phyloP scores from a whole-genome alignment of 2,113 vertebrate genomes.

The Lampris incognitus region DNA sequence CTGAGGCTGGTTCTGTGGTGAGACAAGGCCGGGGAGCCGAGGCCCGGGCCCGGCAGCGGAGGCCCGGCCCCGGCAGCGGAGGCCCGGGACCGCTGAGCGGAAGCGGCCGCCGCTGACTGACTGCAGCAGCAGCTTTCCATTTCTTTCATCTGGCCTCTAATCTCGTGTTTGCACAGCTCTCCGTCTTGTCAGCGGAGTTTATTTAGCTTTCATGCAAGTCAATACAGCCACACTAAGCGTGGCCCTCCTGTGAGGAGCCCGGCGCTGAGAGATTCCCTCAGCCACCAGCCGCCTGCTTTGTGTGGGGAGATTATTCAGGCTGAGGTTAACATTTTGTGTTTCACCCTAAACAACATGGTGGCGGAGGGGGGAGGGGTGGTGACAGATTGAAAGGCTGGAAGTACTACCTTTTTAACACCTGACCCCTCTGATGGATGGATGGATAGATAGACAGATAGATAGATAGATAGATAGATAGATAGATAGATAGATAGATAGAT shows the following conservation, averaged over 20 bases:
- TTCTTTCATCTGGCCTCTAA: constrained; percentile 81
- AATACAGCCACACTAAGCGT: constrained; percentile 62
- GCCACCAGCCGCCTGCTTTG: constrained; percentile 61
- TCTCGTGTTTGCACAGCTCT: constrained; percentile 84
- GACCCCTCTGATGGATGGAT: neutral
- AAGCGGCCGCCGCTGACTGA: constrained; percentile 52
- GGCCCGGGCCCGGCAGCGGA: neutral
- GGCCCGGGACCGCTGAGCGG: too few relatives aligned
- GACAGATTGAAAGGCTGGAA: constrained; percentile 17
- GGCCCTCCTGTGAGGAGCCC: constrained; percentile 67
- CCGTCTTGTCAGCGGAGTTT: constrained; percentile 80
- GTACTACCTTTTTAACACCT: constrained; percentile 45
- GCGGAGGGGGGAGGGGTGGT: neutral
- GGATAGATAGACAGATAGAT: neutral
- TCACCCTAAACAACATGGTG: constrained; percentile 18
- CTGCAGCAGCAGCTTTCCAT: constrained; percentile 60
- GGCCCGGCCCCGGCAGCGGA: too few relatives aligned
- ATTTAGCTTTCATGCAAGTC: constrained; percentile 78
- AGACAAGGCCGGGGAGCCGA: neutral
- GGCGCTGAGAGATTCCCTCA: constrained; percentile 74
- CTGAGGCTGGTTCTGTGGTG: constrained; percentile 13
- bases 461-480: constrained; percentile 1
- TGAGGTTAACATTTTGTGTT: constrained; percentile 48
- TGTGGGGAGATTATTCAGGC: constrained; percentile 71
- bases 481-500: neutral